A percentile compares a stretch with the other conserved stretches of the same genome.
phyloP scores from a whole-genome alignment of 2,797 vertebrate species.

The Poecile montanus region DNA sequence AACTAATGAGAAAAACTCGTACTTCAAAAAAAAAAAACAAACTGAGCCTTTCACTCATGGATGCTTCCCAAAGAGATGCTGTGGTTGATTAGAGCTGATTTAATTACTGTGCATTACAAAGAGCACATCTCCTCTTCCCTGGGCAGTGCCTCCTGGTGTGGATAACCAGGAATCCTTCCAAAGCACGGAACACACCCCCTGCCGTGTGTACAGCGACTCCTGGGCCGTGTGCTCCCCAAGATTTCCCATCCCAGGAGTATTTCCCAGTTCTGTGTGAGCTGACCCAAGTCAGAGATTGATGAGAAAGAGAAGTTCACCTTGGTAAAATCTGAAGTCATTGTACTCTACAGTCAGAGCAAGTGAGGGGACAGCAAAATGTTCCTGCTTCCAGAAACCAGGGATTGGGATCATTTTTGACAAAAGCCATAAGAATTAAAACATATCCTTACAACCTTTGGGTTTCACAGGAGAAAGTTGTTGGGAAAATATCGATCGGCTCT shows the following conservation, averaged over 20 bases:
- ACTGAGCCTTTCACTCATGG: background rate
- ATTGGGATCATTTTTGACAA: background rate
- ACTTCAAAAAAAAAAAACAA: background rate
- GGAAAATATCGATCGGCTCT: background rate
- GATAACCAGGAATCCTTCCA: background rate
- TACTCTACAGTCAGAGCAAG: background rate
- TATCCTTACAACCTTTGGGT: background rate
- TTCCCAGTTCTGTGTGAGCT: background rate
- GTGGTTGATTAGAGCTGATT: background rate
- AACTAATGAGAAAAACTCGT: background rate
- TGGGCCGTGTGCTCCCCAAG: background rate
- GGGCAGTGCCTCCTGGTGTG: background rate
- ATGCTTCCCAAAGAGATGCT: background rate
- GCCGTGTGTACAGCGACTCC: rapidly evolving
- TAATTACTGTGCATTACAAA: background rate
- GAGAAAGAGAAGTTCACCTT: background rate
- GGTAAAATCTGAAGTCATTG: background rate
- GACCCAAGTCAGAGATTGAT: background rate
- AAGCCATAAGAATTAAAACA: background rate
- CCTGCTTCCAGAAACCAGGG: background rate
- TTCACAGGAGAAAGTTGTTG: background rate
- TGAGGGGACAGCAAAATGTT: background rate
- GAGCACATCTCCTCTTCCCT: background rate
- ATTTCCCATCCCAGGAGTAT: background rate
- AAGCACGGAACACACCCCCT: background rate